Conservation (phyloP, 2,113 vertebrate species). For the Trematomus loennbergii region DNA sequence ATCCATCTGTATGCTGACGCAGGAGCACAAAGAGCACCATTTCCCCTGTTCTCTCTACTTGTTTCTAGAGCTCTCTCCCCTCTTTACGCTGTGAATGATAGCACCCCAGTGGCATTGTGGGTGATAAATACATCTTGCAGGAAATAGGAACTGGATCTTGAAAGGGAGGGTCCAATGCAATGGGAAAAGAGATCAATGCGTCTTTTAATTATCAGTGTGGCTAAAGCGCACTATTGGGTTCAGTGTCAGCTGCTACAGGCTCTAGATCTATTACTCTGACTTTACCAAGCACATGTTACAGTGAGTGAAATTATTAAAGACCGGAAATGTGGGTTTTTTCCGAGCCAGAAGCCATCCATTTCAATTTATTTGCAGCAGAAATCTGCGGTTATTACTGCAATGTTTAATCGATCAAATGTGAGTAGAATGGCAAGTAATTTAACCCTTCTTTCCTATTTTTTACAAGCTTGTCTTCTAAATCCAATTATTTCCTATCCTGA, state of each 20-base stretch:
- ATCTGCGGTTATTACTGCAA: slow-evolving; percentile 13
- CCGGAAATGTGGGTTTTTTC: slow-evolving; percentile 39
- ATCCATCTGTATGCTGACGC: slow-evolving; percentile 72
- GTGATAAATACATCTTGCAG: slow-evolving; percentile 82
- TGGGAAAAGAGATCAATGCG: slow-evolving; percentile 74
- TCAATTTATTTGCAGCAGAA: slow-evolving; percentile 32
- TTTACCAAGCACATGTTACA: slow-evolving; percentile 43
- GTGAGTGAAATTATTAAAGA: slow-evolving; percentile 50
- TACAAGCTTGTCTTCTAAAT: neutral
- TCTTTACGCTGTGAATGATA: slow-evolving; percentile 75
- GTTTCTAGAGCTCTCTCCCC: slow-evolving; percentile 69
- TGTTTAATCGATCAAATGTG: slow-evolving; percentile 6
- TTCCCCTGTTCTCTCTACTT: slow-evolving; percentile 63
- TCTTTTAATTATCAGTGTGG: slow-evolving; percentile 81
- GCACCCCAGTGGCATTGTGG: slow-evolving; percentile 74
- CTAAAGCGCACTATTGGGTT: slow-evolving; percentile 69
- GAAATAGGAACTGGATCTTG: slow-evolving; percentile 77
- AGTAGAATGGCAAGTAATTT: neutral
- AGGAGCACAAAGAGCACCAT: slow-evolving; percentile 69
- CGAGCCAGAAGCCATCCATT: slow-evolving; percentile 25
- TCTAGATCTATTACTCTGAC: slow-evolving; percentile 64
- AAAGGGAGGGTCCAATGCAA: slow-evolving; percentile 48
- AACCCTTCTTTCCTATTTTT: neutral
- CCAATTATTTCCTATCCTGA: neutral
- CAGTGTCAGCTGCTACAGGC: slow-evolving; percentile 52